Evolutionary conservation across 1,140 invertebrate genomes (phyloP), one percentile per base, ranked within the genome.

Genomic region (Oryzaephilus surinamensis): DNA sequence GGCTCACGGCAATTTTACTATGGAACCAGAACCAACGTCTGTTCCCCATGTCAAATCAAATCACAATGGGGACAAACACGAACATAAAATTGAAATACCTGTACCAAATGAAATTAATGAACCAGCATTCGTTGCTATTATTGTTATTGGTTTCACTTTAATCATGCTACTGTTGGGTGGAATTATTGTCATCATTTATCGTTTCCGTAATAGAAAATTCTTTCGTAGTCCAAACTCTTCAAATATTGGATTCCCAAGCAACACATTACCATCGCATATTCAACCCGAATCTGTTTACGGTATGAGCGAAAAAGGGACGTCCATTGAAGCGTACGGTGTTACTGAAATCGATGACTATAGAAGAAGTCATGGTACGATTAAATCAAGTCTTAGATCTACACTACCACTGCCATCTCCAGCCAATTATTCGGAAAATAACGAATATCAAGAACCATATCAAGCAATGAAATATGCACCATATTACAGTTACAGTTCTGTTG

Each of bases 361-460:
- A 24, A 50, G 52, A 34, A 55, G 54, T 45, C 52, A 58, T 32
- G 50, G 63, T 52, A 52, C 61, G 54, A 13, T 70, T 54, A 65
- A 65, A n/a, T 59, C 57, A 4, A 62, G 62, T 39, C 43, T 61
- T 34, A 51, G 59, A 43, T 71, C 70, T 0, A 69, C 70, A 38
- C 60, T 76, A 29, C 73, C 74, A 2, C 66, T 72, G 23, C 52
- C 70, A 15, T 70, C 73, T 35, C 62, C 65, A 32, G 64, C 64
- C 15, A 62, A 61, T 40, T 50, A 55, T 30, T 67, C 73, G 31
- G 81, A 81, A 60, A 70, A 74, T 23, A 79, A 83, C 53, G 79
- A 82, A 52, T 84, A 84, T 61, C 81, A 84, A 54, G 81, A 84
- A 61, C 81, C 81, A 5, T 84, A 82, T 61, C 80, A 84, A 55